These are phyloP conservation scores for Hirundo rustica DNA, from an alignment of 2,797 vertebrate species.

Conservation along the genomic window DNA sequence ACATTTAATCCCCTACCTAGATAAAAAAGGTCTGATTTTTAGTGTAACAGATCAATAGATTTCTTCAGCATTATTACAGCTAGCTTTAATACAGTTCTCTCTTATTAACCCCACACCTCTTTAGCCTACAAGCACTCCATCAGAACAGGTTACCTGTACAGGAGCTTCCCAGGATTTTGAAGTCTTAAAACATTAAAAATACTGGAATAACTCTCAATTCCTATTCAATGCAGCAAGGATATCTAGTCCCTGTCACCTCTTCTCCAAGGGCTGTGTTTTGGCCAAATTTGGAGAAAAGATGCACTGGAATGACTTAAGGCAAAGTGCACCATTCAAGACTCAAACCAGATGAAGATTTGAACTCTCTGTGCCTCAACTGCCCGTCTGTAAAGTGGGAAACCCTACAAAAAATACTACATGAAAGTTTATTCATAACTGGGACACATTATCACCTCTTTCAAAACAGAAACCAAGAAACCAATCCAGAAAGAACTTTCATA, in stretches of 20 bases:
- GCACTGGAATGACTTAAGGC: background rate
- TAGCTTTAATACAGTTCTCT: background rate
- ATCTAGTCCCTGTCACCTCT: background rate
- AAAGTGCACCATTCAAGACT: background rate
- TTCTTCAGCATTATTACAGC: background rate
- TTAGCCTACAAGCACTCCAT: background rate
- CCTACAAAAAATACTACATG: background rate
- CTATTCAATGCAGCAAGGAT: background rate
- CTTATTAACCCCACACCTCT: background rate
- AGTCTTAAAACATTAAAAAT: background rate
- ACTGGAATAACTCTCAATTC: background rate
- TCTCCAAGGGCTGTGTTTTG: background rate
- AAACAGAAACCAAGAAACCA: background rate
- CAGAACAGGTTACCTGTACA: background rate
- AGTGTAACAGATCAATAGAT: background rate
- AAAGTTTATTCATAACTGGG: background rate
- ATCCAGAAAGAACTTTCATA: background rate
- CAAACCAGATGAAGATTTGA: background rate
- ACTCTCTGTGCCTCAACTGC: background rate
- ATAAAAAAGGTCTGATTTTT: background rate
- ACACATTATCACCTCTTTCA: background rate
- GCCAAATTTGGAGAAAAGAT: background rate
- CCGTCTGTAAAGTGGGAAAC: background rate
- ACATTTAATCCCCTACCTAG: background rate
- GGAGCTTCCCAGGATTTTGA: background rate